phyloP scores from a whole-genome alignment of 2,888 invertebrate species.

The Agriotes lineatus region DNA sequence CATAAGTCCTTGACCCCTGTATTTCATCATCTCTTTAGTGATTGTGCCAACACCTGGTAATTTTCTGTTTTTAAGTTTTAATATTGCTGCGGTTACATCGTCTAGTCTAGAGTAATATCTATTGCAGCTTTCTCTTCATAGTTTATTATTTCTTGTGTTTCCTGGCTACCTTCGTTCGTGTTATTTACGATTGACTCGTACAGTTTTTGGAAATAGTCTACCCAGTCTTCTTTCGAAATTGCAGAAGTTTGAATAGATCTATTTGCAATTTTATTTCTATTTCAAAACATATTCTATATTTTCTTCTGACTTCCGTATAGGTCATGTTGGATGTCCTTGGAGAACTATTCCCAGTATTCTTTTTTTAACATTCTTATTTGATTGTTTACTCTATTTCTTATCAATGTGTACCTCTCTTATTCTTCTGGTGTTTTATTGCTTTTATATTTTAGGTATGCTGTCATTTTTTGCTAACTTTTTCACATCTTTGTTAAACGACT shows the following conservation, averaged over 20 bases:
- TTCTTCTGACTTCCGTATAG: conserved; percentile 10
- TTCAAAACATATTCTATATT: conserved; percentile 24
- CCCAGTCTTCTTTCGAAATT: conserved; percentile 4
- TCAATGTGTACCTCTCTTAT: conserved; percentile 9
- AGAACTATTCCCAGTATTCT: conserved; percentile 14
- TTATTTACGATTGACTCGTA: not conserved
- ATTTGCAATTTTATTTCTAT: conserved; percentile 18
- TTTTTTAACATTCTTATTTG: not conserved
- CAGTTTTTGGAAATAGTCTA: not conserved
- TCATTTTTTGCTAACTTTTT: conserved; percentile 14
- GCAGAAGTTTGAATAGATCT: conserved; percentile 14
- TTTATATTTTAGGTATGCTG: conserved; percentile 16
- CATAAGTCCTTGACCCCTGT: conserved; percentile 6
- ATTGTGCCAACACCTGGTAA: conserved; percentile 15
- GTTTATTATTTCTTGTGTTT: conserved; percentile 6
- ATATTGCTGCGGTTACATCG: conserved; percentile 10
- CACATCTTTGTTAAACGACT: conserved; percentile 26
- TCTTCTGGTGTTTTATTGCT: conserved; percentile 17
- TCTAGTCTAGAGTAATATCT: not conserved
- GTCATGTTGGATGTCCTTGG: conserved; percentile 2
- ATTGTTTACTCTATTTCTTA: conserved; percentile 3
- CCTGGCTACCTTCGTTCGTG: not conserved
- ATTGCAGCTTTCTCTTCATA: conserved; percentile 1
- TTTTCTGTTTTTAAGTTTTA: conserved; percentile 26
- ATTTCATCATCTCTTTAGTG: conserved; percentile 28